Percentiles rank a stretch among this genome's conserved stretches.
phyloP scores from a whole-genome alignment of 2,888 invertebrate species.

The Tenthredo distinguenda region DNA sequence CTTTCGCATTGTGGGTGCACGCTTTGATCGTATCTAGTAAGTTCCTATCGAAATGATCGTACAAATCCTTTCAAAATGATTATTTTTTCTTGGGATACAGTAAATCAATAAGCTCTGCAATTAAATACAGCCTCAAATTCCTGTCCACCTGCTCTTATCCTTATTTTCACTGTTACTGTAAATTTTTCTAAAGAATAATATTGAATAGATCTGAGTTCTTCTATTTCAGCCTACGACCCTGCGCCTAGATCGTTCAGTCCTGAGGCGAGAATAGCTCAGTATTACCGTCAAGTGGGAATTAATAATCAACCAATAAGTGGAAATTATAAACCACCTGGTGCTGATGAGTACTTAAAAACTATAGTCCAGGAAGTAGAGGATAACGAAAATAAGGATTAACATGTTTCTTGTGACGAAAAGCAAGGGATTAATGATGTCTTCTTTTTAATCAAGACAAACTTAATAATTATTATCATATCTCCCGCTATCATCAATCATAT shows the following conservation, averaged over 20 bases:
- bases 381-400: background rate
- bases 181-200: too few relatives aligned
- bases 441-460: background rate
- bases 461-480: background rate
- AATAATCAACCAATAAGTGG: slow-evolving; percentile 61
- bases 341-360: slow-evolving; percentile 40
- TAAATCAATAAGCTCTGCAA: too few relatives aligned
- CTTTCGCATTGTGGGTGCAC: background rate
- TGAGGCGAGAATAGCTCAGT: background rate
- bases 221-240: background rate
- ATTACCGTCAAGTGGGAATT: slow-evolving; percentile 57
- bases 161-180: too few relatives aligned
- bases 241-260: background rate
- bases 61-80: too few relatives aligned
- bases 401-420: background rate
- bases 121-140: too few relatives aligned
- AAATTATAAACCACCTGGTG: slow-evolving; percentile 58
- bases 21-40: slow-evolving; percentile 8
- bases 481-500: background rate
- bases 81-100: too few relatives aligned
- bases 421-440: background rate
- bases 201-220: background rate
- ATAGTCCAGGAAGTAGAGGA: background rate
- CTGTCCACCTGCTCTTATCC: too few relatives aligned
- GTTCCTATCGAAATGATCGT: background rate